phyloP scores from a whole-genome alignment of 2,113 vertebrate genomes.

The Pseudorasbora parva region DNA sequence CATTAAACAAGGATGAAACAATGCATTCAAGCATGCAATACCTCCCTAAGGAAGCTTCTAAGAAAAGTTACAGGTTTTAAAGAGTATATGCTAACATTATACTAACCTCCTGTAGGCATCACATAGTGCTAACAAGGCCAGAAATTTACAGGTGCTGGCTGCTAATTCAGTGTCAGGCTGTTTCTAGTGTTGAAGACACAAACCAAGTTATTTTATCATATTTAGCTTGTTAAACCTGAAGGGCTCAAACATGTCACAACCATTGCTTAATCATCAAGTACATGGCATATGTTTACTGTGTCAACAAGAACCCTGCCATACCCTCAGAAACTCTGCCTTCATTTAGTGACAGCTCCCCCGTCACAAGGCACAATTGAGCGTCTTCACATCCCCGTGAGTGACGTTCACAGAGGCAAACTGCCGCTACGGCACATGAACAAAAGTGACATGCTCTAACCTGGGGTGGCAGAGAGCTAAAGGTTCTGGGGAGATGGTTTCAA shows the following conservation, averaged over 20 bases:
- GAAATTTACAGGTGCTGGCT: background rate
- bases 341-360: constrained; percentile 20
- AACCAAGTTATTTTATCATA: constrained; percentile 14
- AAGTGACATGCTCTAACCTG: constrained; percentile 44
- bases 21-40: constrained; percentile 22
- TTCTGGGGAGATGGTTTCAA: background rate
- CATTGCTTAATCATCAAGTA: background rate
- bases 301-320: constrained; percentile 16
- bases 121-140: constrained; percentile 7
- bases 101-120: background rate
- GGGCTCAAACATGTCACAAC: background rate
- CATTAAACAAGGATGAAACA: constrained; percentile 14
- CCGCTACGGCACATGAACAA: background rate
- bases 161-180: constrained; percentile 13
- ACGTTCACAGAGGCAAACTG: background rate
- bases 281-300: constrained; percentile 19
- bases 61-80: constrained; percentile 5
- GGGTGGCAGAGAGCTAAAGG: constrained; percentile 19
- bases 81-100: background rate
- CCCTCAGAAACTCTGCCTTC: constrained; percentile 30
- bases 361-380: constrained; percentile 7
- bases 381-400: background rate
- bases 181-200: background rate
- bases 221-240: constrained; percentile 1
- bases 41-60: background rate